A percentile compares a stretch with the other conserved stretches of the same genome.
Conservation (phyloP, 2,797 vertebrate species). For the Chromis chromis region DNA sequence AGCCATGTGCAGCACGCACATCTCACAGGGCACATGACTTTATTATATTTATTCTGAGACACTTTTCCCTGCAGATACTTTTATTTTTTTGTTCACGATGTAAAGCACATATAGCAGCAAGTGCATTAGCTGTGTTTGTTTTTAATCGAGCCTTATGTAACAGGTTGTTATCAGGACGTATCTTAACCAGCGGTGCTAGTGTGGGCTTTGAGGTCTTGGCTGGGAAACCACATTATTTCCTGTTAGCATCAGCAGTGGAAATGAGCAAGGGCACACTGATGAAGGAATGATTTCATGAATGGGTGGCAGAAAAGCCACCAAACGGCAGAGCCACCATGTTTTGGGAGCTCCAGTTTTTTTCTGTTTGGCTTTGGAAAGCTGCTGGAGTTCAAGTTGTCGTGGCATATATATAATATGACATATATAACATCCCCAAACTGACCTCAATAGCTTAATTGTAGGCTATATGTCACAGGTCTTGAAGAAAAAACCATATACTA, state of each 20-base stretch:
- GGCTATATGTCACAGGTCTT: neutral
- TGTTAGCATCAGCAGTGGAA: constrained; percentile 70
- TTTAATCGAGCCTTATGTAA: constrained; percentile 46
- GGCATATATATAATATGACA: neutral
- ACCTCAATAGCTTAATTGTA: constrained; percentile 23
- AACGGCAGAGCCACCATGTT: constrained; percentile 4
- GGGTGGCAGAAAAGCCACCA: constrained; percentile 40
- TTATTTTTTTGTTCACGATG: neutral
- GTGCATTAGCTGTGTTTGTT: constrained; percentile 20
- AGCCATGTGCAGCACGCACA: neutral
- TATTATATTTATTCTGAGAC: constrained; percentile 1
- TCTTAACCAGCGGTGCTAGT: constrained; percentile 46
- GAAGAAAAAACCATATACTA: neutral
- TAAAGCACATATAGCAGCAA: neutral
- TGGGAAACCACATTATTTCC: constrained; percentile 79
- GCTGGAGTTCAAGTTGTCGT: neutral
- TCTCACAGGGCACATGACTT: neutral
- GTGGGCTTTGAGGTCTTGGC: constrained; percentile 66
- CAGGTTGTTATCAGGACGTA: constrained; percentile 53
- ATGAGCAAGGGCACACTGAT: constrained; percentile 54
- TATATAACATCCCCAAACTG: constrained; percentile 8
- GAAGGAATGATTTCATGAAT: constrained; percentile 73
- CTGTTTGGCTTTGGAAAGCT: neutral
- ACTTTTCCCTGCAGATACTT: neutral
- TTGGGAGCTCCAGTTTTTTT: neutral